Evolutionary conservation across 2,113 vertebrate species (phyloP), one percentile per base, ranked within the genome.

Genomic region (Melierax canorus): DNA sequence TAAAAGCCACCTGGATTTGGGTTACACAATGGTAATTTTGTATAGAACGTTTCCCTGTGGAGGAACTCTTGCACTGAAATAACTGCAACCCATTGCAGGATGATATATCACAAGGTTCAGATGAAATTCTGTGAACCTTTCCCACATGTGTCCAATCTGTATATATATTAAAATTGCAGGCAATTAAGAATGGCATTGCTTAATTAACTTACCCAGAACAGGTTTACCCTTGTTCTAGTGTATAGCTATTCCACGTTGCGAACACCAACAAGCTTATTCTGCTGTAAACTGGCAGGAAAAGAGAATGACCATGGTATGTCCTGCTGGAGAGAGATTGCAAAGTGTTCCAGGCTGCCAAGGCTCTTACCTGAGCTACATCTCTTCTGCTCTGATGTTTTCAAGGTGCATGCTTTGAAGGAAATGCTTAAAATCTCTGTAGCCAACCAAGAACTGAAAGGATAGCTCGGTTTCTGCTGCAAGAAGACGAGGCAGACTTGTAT

Each of bases 391-490:
- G 38, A 24, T 77, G n/a, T 59, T 94, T 91, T 51, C 27, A 71
- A 96, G 76, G 20, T 80, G 34, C 58, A 29, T 23, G 15, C 48
- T 91, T 92, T 88, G 76, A 73, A 51, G 34, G 51, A 92, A 84
- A 88, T 41, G 73, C 62, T 85, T 63, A 29, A 91, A 84, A 50
- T 89, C 53, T 92, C 56, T 27, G 60, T 15, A 93, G 56, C 24
- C 81, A 82, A 53, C 38, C 77, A 71, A n/a, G 75, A 89, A 71
- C 10, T 19, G 75, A 95, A 94, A 84, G 7, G 9, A 26, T 68
- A 53, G 38, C 23, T 95, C 95, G 59, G 55, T 93, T 93, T 87
- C 24, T 11, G 43, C 62, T 64, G 59, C 56, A 75, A 71, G 71
- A 94, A 86, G 58, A 56, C 30, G 46, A 76, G 72, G 79, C 59